A percentile compares a stretch with the other conserved stretches of the same genome.
These are phyloP conservation scores for Tenodera sinensis DNA, from an alignment of 2,888 invertebrate genomes.

Conservation along the genomic window DNA sequence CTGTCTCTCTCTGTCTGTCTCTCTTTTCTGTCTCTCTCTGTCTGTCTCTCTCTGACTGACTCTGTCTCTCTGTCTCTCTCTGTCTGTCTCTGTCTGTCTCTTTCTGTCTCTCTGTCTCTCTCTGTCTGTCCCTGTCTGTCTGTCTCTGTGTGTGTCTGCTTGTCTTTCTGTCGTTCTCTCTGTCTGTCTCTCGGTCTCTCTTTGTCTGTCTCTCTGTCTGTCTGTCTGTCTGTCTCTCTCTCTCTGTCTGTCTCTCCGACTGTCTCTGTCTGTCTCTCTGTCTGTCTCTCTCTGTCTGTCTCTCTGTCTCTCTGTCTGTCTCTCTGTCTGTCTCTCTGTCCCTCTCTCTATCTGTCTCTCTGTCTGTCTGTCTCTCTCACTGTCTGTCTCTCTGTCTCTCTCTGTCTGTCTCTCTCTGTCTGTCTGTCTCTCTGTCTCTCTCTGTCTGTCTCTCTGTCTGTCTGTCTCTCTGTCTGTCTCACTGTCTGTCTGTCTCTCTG, in stretches of 20 bases:
- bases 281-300: constrained; percentile 24
- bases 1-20: too few relatives aligned
- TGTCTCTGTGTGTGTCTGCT: too few relatives aligned
- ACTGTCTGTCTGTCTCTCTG: background rate
- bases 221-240: constrained; percentile 21
- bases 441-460: background rate
- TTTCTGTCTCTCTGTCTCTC: constrained; percentile 22
- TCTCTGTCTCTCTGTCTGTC: background rate
- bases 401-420: background rate
- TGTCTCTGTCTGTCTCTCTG: constrained; percentile 23
- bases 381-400: background rate
- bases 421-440: background rate
- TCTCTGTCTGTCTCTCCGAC: constrained; percentile 20
- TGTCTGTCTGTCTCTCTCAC: background rate
- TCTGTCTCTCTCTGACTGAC: constrained; percentile 13
- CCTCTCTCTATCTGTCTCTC: too few relatives aligned
- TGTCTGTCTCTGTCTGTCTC: constrained; percentile 17
- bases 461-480: background rate
- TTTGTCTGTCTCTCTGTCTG: constrained; percentile 16
- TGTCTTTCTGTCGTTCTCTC: too few relatives aligned
- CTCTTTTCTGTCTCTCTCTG: too few relatives aligned
- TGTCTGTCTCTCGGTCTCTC: too few relatives aligned
- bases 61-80: constrained; percentile 17
- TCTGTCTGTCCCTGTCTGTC: too few relatives aligned
- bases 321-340: background rate